Evolutionary conservation across 2,113 vertebrate genomes (phyloP), one percentile per base, ranked within the genome.

Genomic region (Percina caprodes): DNA sequence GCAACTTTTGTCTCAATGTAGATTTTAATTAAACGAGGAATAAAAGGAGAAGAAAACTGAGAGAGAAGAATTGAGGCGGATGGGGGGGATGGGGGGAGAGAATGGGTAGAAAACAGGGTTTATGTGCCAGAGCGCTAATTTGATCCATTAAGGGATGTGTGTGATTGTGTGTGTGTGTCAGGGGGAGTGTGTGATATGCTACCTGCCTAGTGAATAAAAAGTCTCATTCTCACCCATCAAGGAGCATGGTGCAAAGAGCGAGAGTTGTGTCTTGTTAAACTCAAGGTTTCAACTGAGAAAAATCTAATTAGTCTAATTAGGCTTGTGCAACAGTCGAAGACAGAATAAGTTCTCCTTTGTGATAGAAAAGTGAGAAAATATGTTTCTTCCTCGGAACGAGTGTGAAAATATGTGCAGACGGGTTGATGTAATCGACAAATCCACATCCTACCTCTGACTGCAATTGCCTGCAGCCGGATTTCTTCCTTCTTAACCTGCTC

Each of bases 71-170:
- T 71, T 2, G 45, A 77, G 49, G 49, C n/a, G 45, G 61, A 70
- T 33, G 86, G 60, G 56, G 46, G 45, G 61, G 26, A 3, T 2
- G 49, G 42, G 59, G 72, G 33, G 86, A 60, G 56, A 79, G 61
- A 85, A 88, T 4, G 84, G 66, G 67, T 33, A 59, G 59, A 80
- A 89, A 91, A 82, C 86, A 83, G 85, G 82, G 86, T 87, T 90
- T 86, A 90, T 90, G 91, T 91, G 92, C 89, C 86, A 92, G 77
- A 66, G 82, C 9, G 70, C 91, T 95, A 94, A 94, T 95, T 91
- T 80, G 87, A 88, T 92, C 90, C 92, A 93, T 94, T 95, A 94
- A 77, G 81, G 75, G 55, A 77, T 78, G 87, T 68, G 84, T 72
- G 76, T 82, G 70, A 65, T 76, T 73, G 63, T 19, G 76, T 80